Base-by-base conservation (phyloP, 2,113 vertebrate species). In the Oncorhynchus nerka region DNA sequence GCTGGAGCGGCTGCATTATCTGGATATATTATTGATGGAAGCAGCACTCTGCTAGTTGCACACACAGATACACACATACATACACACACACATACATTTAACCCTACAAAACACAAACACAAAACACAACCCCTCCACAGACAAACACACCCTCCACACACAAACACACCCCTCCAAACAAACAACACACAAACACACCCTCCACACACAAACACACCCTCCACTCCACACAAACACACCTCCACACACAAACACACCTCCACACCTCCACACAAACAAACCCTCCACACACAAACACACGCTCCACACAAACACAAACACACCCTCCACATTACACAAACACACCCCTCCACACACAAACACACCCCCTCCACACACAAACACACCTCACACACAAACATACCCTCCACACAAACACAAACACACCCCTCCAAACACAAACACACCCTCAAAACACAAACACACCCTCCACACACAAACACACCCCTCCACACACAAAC, bases 1-100 rank as follows among this genome's bases (percentile, higher is more conserved):
- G 79, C 75, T n/a, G 86, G 87, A 89, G 84, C 77, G 69, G 83
- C 80, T 88, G 83, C 91, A 90, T 92, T 91, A 92, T 91, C 84
- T 80, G 62, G 57, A 89, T 92, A 61, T 83, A 91, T 92, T 90
- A 92, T 91, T 91, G 83, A 92, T 92, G 89, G 68, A 62, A 26
- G 75, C 86, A 84, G 86, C 89, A 86, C 90, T 89, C 78, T 86
- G 82, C n/a, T 20, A 82, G 78, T 70, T 26, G 24, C 69, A 15
- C 22, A 3, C 69, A 24, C 69, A 16, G 45, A 26, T 45, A 70
- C 45, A 26, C 39, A 70, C 22, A 51, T 78, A 73, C 76, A 12
- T 26, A 32, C 74, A 64, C 51, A 78, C 68, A 65, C 68, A 73
- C 70, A 48, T 22, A 61, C 64, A 57, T 19, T n/a, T n/a, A n/a